phyloP scores from a whole-genome alignment of 2,888 invertebrate species.

The Hermaeophaga mercurialis region DNA sequence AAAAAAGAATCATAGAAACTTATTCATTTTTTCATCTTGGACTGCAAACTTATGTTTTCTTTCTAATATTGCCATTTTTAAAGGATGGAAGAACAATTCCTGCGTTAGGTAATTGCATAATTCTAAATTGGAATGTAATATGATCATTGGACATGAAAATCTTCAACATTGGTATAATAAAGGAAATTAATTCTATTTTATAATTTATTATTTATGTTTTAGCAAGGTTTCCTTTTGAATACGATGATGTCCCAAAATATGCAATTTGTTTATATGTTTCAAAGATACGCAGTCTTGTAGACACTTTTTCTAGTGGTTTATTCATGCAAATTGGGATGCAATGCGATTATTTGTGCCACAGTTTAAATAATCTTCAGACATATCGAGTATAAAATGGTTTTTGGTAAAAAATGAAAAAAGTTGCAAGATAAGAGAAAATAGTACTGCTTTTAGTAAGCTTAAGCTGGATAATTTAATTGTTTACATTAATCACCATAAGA shows the following conservation, averaged over 20 bases:
- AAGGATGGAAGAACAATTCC: slow-evolving; percentile 3
- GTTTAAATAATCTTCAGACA: slow-evolving; percentile 20
- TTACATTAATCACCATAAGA: slow-evolving; percentile 27
- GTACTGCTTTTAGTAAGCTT: slow-evolving; percentile 2
- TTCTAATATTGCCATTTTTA: slow-evolving; percentile 11
- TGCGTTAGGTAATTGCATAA: slow-evolving; percentile 3
- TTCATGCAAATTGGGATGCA: slow-evolving; percentile 30
- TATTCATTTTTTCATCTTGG: slow-evolving; percentile 16
- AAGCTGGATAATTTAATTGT: slow-evolving; percentile 26
- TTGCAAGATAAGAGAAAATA: not conserved
- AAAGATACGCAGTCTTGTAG: slow-evolving; percentile 23
- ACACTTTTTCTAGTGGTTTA: slow-evolving; percentile 20
- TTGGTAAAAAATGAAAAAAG: slow-evolving; percentile 7
- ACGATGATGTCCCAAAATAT: slow-evolving; percentile 14
- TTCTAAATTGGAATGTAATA: too few species aligned
- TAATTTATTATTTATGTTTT: too few species aligned
- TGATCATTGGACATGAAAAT: too few species aligned
- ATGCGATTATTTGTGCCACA: slow-evolving; percentile 26
- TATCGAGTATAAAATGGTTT: slow-evolving; percentile 19
- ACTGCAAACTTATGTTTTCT: slow-evolving; percentile 17
- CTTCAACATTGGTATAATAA: too few species aligned
- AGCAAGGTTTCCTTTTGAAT: slow-evolving; percentile 32
- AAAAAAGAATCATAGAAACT: slow-evolving; percentile 8
- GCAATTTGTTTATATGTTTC: slow-evolving; percentile 24
- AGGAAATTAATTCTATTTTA: not conserved